Base-by-base conservation (phyloP, 2,113 vertebrate species). In the Tachuris rubrigastra region DNA sequence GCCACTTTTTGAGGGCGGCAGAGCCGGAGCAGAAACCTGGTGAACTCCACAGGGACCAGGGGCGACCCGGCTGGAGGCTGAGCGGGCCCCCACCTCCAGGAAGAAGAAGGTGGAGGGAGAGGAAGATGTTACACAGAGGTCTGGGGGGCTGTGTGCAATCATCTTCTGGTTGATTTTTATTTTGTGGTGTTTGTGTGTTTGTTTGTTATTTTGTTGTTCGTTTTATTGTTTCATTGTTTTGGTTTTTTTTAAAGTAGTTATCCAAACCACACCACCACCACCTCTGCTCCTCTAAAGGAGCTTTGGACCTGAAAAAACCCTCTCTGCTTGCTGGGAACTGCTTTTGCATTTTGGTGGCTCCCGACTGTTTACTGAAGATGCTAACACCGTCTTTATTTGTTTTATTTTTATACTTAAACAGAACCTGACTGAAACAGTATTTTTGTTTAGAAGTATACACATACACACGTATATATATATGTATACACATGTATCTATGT, bases 1-100 rank as follows among this genome's bases (percentile, higher is more conserved):
- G 2, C 2, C 4, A 0, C 21, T 39, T 24, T 10, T 4, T 5
- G 56, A n/a, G 31, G 35, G 21, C 2, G 2, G 10, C 1, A 12
- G 16, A 83, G 37, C 50, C 3, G 2, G 39, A 44, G 37, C 33
- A 27, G 68, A 59, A 55, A n/a, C 12, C 44, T 10, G 62, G 37
- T 0, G 4, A 76, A 14, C 20, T 86, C 67, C 6, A 0, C 1
- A 56, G 39, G 16, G 31, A 11, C 0, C 18, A 13, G 46, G 59
- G 20, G 1, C 7, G 2, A 4, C 18, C 10, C 3, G 4, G 7
- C 0, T 14, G 14, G 8, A 42, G 13, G 25, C 25, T n/a, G 56
- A 90, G 53, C 0, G 1, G 16, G 8, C 0, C 7, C 5, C 21
- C 18, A 7, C 25, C 39, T 59, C 6, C 21, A 5, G 3, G 14